Base-by-base conservation (phyloP, 2,888 invertebrate genomes). In the Drosophila leonis region DNA sequence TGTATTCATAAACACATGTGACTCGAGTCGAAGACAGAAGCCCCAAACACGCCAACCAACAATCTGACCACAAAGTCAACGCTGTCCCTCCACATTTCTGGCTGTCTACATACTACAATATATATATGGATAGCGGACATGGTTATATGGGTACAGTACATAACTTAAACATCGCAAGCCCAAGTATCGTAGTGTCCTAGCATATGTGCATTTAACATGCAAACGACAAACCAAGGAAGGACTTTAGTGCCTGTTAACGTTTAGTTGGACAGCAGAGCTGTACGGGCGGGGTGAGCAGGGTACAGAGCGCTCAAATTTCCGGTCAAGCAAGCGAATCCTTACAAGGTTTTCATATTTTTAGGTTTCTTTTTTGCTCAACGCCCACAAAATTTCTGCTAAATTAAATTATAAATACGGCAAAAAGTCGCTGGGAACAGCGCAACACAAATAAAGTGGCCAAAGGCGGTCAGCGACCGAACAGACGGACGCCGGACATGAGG, bases 381-480 rank as follows among this genome's bases (percentile, higher is more conserved):
- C 90, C 88, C 90, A 78, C 87, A 88, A 86, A 84, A 84, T 86
- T 86, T 88, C 85, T 84, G 88, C 88, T 86, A 85, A 86, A 86
- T 86, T 86, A 88, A 89, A 88, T 86, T 86, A 86, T 88, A 86
- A 86, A 88, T 89, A 88, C 83, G 77, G 73, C 80, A 82, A 80
- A 82, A 87, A 86, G 83, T 83, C 87, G 75, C 74, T 73, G 82
- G 65, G 63, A 72, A 72, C 56, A 56, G 63, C 65, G 64, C 69
- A 78, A 63, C 77, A 77, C 66, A 75, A 75, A 83, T 78, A 87
- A 75, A 82, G 80, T 81, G 72, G 71, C 69, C 78, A 72, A 69
- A 83, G 75, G 74, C 80, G 54, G 69, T 49, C 65, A n/a, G 15
- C 27, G 46, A 31, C 42, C 41, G 39, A 41, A 18, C 54, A 7